Conservation (phyloP, 2,888 invertebrate species). For the Drosophila putrida region DNA sequence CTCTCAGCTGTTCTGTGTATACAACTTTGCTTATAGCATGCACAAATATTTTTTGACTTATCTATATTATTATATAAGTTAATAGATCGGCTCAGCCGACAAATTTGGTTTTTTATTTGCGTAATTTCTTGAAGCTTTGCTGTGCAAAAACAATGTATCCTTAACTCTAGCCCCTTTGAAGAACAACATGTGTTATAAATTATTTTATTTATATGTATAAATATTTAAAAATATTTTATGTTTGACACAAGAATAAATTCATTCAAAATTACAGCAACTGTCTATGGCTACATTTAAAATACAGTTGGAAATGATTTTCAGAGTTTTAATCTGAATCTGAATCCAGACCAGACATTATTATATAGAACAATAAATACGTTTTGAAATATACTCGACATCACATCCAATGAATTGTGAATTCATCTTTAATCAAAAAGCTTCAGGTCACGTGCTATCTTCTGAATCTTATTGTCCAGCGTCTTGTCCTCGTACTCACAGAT, state of each 20-base stretch:
- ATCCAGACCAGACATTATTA: background rate
- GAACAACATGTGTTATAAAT: conserved; percentile 56
- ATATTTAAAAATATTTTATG: conserved; percentile 59
- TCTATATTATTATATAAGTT: conserved; percentile 19
- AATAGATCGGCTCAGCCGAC: conserved; percentile 51
- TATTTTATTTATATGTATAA: conserved; percentile 71
- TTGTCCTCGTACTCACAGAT: conserved; percentile 90
- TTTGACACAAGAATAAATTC: conserved; percentile 68
- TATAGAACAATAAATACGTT: background rate
- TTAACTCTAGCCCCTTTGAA: conserved; percentile 44
- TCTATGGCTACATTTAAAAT: conserved; percentile 40
- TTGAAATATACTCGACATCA: background rate
- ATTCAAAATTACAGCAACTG: conserved; percentile 53
- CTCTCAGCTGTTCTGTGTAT: conserved; percentile 64
- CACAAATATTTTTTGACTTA: conserved; percentile 23
- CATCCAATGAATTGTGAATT: background rate
- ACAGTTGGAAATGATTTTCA: background rate
- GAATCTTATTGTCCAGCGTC: conserved; percentile 88
- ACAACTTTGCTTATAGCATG: conserved; percentile 61
- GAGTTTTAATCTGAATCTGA: background rate
- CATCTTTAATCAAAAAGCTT: conserved; percentile 63
- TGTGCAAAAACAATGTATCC: conserved; percentile 63
- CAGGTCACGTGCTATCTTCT: conserved; percentile 86
- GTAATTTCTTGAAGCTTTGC: conserved; percentile 53
- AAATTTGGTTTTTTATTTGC: conserved; percentile 14